Evolutionary conservation across 2,888 invertebrate species (phyloP).

Genomic region (Hipparchia sbordonii): DNA sequence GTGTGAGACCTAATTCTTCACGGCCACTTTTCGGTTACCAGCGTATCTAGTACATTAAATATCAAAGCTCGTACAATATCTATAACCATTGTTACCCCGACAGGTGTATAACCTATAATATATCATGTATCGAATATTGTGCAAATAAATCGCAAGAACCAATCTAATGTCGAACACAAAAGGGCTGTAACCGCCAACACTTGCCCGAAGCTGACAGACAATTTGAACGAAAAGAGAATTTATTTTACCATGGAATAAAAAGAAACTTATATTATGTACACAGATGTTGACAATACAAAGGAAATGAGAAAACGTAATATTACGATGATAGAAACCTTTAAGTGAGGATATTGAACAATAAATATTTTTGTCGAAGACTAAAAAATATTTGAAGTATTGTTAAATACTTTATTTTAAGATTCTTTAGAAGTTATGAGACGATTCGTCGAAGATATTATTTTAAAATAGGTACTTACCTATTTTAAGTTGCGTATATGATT

Average conservation of each 20-base stretch:
- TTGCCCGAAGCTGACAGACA: conserved; percentile 18
- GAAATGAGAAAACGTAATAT: background rate
- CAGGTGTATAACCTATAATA: conserved; percentile 13
- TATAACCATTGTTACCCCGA: conserved; percentile 2
- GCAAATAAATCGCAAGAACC: conserved; percentile 17
- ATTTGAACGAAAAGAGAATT: conserved; percentile 2
- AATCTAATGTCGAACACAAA: conserved; percentile 13
- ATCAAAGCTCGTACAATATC: background rate
- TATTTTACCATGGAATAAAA: conserved; percentile 5
- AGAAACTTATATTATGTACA: conserved; percentile 5
- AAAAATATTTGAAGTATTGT: too few relatives aligned
- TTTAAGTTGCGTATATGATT: too few relatives aligned
- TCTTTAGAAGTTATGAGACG: too few relatives aligned
- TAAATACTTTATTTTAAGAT: too few relatives aligned
- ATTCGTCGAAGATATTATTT: too few relatives aligned
- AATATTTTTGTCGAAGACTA: too few relatives aligned
- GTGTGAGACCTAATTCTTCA: too few relatives aligned
- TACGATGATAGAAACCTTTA: background rate
- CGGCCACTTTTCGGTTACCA: too few relatives aligned
- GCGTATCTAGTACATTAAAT: too few relatives aligned
- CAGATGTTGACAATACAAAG: conserved; percentile 7
- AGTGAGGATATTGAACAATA: too few relatives aligned
- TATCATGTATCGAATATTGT: conserved; percentile 13
- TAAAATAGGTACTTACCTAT: too few relatives aligned
- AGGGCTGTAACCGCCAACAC: conserved; percentile 9